A percentile compares a stretch with the other conserved stretches of the same genome.
Conservation (phyloP, 2,797 vertebrate species). For the Natrix natrix region DNA sequence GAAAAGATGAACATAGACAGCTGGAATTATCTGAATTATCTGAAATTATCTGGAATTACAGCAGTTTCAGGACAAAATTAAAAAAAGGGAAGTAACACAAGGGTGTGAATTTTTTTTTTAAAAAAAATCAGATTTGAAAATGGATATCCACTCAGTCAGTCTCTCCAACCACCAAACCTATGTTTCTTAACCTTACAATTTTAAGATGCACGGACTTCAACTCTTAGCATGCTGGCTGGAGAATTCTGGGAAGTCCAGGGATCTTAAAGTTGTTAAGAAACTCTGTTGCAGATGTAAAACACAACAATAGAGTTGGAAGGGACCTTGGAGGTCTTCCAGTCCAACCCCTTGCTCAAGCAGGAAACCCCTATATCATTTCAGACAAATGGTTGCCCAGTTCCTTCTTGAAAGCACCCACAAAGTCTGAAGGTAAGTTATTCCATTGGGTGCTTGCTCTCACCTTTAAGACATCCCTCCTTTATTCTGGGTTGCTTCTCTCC, state of each 20-base stretch:
- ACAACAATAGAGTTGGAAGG: too few species aligned
- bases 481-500: too few species aligned
- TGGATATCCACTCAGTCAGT: background rate
- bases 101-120: background rate
- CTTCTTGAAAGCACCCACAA: too few species aligned
- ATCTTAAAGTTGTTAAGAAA: background rate
- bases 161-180: background rate
- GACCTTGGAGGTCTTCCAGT: too few species aligned
- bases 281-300: too few species aligned
- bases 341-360: too few species aligned
- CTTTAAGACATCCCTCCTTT: too few species aligned
- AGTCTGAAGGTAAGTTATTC: too few species aligned
- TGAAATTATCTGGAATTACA: background rate
- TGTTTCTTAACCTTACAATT: background rate
- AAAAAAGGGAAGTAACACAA: background rate
- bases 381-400: background rate
- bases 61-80: background rate
- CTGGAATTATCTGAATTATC: background rate
- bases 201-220: too few species aligned
- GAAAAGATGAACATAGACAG: background rate
- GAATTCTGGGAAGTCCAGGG: background rate
- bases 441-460: too few species aligned
- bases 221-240: background rate
- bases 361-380: too few species aligned
- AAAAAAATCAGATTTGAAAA: background rate